Evolutionary conservation across 2,797 vertebrate genomes (phyloP).

Genomic region (Buphagus erythrorhynchus): DNA sequence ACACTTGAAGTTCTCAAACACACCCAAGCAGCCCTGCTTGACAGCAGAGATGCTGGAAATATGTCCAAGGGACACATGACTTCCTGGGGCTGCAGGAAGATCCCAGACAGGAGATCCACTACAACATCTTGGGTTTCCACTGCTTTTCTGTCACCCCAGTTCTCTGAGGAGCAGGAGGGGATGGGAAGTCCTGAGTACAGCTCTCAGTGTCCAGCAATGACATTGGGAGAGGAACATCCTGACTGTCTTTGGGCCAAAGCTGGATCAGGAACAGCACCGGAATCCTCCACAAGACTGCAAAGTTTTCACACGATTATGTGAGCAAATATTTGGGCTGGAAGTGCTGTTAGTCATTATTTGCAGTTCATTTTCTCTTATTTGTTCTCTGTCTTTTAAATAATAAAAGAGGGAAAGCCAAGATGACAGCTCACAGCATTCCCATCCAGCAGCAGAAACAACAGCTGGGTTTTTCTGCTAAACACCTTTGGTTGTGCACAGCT

Average conservation of each 20-base stretch:
- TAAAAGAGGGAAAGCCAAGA: background rate
- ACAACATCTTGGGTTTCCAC: background rate
- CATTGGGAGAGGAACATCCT: background rate
- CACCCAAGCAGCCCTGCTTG: background rate
- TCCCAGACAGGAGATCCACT: background rate
- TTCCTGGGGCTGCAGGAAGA: background rate
- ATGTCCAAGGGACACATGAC: rapidly evolving
- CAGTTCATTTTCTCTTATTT: constrained; percentile 68
- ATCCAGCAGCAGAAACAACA: background rate
- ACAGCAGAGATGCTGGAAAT: background rate
- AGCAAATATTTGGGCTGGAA: constrained; percentile 54
- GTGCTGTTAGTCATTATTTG: constrained; percentile 59
- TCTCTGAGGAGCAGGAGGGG: rapidly evolving
- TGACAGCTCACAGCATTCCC: background rate
- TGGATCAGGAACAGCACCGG: background rate
- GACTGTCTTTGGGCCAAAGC: background rate
- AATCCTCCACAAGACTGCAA: background rate
- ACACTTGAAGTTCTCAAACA: background rate
- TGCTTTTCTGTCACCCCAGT: rapidly evolving
- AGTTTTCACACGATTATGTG: background rate
- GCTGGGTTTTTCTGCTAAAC: background rate
- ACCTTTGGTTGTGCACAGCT: background rate
- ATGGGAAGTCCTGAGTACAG: background rate
- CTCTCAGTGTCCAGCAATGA: background rate
- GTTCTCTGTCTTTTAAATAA: constrained; percentile 65